Conservation (phyloP, 2,797 vertebrate genomes). For the Peromyscus attwateri region DNA sequence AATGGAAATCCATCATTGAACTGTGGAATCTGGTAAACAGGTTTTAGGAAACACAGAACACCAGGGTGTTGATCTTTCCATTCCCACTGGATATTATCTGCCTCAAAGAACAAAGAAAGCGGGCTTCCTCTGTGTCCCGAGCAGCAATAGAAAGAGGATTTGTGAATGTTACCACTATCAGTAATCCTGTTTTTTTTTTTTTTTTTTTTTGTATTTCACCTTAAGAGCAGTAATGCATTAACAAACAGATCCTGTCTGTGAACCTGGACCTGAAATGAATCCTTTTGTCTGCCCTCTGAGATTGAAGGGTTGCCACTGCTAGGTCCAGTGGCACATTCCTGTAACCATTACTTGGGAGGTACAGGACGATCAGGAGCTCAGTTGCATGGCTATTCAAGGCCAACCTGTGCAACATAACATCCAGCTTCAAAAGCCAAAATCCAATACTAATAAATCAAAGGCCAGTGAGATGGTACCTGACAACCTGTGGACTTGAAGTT, state of each 20-base stretch:
- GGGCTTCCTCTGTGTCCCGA: not conserved
- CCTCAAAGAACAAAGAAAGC: conserved; percentile 8
- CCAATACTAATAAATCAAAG: not conserved
- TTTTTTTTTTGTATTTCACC: not conserved
- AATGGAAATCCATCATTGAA: conserved; percentile 6
- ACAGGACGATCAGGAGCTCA: not conserved
- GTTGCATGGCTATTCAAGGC: not conserved
- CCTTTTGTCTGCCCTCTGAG: not conserved
- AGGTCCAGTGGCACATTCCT: not conserved
- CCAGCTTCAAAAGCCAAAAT: not conserved
- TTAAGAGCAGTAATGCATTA: not conserved
- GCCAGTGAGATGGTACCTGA: not conserved
- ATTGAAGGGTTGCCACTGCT: not conserved
- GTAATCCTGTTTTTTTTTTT: not conserved
- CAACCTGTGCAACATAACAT: not conserved
- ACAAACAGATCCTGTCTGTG: not conserved
- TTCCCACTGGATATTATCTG: not conserved
- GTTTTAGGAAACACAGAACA: not conserved
- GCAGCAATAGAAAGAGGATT: not conserved
- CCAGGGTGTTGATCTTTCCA: not conserved
- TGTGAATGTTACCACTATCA: not conserved
- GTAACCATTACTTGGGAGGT: not conserved
- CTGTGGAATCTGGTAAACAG: not conserved
- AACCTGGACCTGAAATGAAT: not conserved
- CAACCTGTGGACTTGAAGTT: not conserved